phyloP scores from a whole-genome alignment of 2,888 invertebrate genomes.

The Leucophenga maculata region DNA sequence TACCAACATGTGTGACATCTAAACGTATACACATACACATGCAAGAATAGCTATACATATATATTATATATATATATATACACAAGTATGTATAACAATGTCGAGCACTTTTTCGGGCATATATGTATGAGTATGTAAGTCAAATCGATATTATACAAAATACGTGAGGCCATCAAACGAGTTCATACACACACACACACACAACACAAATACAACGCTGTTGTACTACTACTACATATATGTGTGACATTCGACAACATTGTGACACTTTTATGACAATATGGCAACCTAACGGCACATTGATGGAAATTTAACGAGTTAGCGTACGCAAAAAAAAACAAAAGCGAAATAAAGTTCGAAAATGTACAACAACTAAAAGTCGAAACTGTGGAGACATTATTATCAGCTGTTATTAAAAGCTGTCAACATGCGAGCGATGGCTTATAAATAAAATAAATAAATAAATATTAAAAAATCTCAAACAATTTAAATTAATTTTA shows the following conservation, averaged over 20 bases:
- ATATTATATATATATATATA: conserved; percentile 31
- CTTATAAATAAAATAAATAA: conserved; percentile 31
- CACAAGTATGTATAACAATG: background rate
- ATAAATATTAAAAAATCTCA: conserved; percentile 24
- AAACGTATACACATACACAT: conserved; percentile 30
- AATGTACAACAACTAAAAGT: conserved; percentile 17
- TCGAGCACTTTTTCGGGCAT: background rate
- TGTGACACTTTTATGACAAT: conserved; percentile 57
- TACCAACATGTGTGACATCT: conserved; percentile 61
- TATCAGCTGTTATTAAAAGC: conserved; percentile 59
- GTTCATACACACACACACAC: conserved; percentile 48
- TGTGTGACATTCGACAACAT: conserved; percentile 18
- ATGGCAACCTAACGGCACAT: conserved; percentile 48
- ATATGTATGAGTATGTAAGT: conserved; percentile 48
- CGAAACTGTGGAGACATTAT: conserved; percentile 47
- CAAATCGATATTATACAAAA: conserved; percentile 61
- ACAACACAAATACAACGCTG: background rate
- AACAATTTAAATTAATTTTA: background rate
- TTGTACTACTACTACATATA: background rate
- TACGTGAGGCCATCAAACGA: conserved; percentile 61
- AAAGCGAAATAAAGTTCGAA: conserved; percentile 9
- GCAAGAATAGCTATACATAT: too few species aligned
- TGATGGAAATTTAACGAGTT: conserved; percentile 66
- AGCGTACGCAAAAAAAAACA: conserved; percentile 40
- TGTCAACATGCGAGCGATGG: conserved; percentile 49